Evolutionary conservation across 2,113 vertebrate species (phyloP), one percentile per base, ranked within the genome.

Genomic region (Coregonus clupeaformis): DNA sequence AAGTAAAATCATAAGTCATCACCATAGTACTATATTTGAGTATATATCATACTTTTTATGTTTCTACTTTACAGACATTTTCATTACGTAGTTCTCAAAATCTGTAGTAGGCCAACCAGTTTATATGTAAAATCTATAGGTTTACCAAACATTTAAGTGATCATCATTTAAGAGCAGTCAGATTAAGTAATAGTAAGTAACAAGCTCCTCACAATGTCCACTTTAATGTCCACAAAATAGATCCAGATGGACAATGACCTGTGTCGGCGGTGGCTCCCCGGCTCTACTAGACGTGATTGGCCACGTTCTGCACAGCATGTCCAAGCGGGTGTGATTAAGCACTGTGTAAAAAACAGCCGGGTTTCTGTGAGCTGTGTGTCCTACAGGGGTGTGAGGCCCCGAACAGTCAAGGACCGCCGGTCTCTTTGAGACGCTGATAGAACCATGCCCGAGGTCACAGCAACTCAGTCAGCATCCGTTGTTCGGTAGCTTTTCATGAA

Each of bases 171-270:
- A 42, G 36, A 42, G n/a, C n/a, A n/a, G n/a, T n/a, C n/a, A n/a
- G n/a, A 29, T 29, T 2, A 29, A 29, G 2, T 29, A 29, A 29
- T 42, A 12, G 36, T 42, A 12, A 42, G n/a, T n/a, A n/a, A 95
- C 92, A 95, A 62, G 73, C 18, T 6, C n/a, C 62, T 84, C 73
- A 91, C 93, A 91, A 84, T 92, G 92, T 90, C 86, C 78, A 78
- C 89, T 87, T 86, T 92, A 42, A 91, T 84, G 90, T 83, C 75
- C 78, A 77, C 80, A 84, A 82, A 78, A 69, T 30, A 47, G 75
- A 82, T 85, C 85, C 59, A 6, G n/a, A 55, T 75, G 82, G 88
- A 92, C 93, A 94, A 89, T 91, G 79, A 86, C 84, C 89, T 77
- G 89, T 91, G 69, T 89, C 82, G 45, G 77, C 80, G 59, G 68